phyloP scores from a whole-genome alignment of 1,140 invertebrate species.

The Caenorhabditis latens region DNA sequence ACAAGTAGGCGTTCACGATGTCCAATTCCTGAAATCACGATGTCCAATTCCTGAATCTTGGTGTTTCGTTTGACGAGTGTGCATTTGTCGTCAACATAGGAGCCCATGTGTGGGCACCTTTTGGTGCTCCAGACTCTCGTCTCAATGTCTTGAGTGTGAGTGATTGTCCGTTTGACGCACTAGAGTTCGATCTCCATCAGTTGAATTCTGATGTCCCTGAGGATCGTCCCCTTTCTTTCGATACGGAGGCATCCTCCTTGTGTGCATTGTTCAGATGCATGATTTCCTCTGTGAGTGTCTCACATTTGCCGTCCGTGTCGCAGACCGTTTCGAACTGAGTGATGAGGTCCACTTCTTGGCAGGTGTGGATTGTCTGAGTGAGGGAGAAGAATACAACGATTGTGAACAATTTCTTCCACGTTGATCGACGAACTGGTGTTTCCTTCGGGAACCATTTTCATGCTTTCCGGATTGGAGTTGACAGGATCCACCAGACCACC shows the following conservation, averaged over 20 bases:
- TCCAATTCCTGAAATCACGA: slow-evolving; percentile 28
- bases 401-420: too few species aligned
- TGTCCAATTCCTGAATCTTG: background rate
- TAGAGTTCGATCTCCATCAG: background rate
- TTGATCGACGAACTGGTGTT: too few species aligned
- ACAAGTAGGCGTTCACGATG: too few species aligned
- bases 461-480: too few species aligned
- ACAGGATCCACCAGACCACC: too few species aligned
- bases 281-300: background rate
- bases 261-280: background rate
- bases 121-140: background rate
- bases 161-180: background rate
- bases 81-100: slow-evolving; percentile 16
- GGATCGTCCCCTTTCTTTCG: background rate
- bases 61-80: background rate
- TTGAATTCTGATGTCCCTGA: background rate
- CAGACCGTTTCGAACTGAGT: background rate
- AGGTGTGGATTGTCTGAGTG: too few species aligned
- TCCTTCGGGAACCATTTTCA: too few species aligned
- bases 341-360: too few species aligned
- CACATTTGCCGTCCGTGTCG: background rate
- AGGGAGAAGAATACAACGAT: too few species aligned
- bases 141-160: background rate
- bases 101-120: slow-evolving; percentile 41
- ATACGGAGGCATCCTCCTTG: background rate